phyloP scores from a whole-genome alignment of 2,113 vertebrate genomes.

The Lontra canadensis region DNA sequence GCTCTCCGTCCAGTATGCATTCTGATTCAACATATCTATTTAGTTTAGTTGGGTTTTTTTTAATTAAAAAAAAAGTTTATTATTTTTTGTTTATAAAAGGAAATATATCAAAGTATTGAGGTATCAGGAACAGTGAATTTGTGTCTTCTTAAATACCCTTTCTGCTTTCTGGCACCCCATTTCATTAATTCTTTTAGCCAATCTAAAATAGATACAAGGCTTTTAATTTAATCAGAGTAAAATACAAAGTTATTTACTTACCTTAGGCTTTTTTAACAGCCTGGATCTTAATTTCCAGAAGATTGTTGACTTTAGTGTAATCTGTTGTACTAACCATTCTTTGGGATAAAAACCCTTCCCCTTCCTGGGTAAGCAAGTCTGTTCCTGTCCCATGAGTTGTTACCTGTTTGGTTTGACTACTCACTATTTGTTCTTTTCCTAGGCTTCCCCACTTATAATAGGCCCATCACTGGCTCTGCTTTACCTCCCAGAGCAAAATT shows the following conservation, averaged over 20 bases:
- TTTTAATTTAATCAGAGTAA: background rate
- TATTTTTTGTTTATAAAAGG: background rate
- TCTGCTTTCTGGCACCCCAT: background rate
- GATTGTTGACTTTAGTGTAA: background rate
- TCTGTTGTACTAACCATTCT: background rate
- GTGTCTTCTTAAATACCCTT: background rate
- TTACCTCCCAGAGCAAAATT: background rate
- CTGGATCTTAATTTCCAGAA: background rate
- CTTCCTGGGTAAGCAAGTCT: background rate
- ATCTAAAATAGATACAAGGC: background rate
- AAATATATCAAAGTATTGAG: background rate
- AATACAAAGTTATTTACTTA: conserved; percentile 20
- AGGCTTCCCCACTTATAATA: background rate
- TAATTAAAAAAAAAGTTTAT: background rate
- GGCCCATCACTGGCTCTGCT: background rate
- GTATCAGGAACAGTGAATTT: background rate
- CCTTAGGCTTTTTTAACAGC: background rate
- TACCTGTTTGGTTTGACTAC: background rate
- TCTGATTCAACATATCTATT: background rate
- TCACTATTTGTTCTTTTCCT: background rate
- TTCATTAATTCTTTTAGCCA: background rate
- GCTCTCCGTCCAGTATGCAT: background rate
- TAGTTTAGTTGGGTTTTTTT: background rate
- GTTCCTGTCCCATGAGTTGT: background rate
- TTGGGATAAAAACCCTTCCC: background rate